Evolutionary conservation across 2,113 vertebrate genomes (phyloP), one percentile per base, ranked within the genome.

Genomic region (Pituophis catenifer): DNA sequence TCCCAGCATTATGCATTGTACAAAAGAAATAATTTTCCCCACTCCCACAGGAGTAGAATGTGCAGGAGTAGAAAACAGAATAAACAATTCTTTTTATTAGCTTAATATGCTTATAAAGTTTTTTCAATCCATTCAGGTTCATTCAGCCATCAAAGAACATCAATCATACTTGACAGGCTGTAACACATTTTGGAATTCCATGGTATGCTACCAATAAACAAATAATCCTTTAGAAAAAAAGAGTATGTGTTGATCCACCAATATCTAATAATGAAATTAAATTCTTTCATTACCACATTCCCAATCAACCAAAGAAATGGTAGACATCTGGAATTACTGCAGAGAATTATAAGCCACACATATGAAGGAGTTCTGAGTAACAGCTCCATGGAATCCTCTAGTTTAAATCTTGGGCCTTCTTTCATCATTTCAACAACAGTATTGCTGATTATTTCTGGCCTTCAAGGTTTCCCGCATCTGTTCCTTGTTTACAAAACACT

Each of bases 91-190:
- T 38, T 91, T 94, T 94, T 91, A 55, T 65, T 91, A 23, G 54
- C 33, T 90, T 88, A 91, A 81, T 91, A 26, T 92, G 96, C 88
- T 89, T 8, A 15, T 33, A 62, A 93, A 57, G 1, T 90, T 95
- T 95, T 81, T 81, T 86, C 88, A 75, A 94, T 1, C 38, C 57
- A 57, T 62, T 95, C 88, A 29, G 9, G 91, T 53, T 93, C 55
- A 81, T 19, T 93, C 55, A 94, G 12, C 75, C 52, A 52, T 85
- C 86, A 90, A 33, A 70, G 91, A 89, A 91, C 89, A 96, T 93
- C 19, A 10, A 96, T 87, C 33, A 54, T 12, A 89, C 38, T 21
- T 88, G 0, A 0, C 23, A 59, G 93, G 52, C 33, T 93, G 92
- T 44, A 96, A 90, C 57, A 93, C 15, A 89, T 2, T 53, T 15